Base-by-base conservation (phyloP, 1,140 invertebrate species). In the Drosophila biarmipes region DNA sequence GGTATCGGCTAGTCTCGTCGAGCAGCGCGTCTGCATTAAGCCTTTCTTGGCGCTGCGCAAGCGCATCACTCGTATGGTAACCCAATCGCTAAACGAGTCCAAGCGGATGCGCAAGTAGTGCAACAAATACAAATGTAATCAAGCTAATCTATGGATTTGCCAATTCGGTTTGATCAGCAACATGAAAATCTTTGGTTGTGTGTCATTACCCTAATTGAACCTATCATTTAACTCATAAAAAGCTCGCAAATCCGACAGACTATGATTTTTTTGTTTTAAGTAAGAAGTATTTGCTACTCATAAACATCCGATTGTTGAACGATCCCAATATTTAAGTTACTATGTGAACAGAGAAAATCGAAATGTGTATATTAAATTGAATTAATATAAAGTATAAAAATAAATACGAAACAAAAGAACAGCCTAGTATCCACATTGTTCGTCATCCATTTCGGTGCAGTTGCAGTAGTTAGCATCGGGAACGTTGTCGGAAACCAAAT, bases 401-500 rank as follows among this genome's bases (percentile, higher is more conserved):
- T n/a, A 55, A 34, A 38, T 72, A 19, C 19, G 24, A 35, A 67
- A 56, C n/a, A 17, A 27, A 34, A n/a, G 0, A 11, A 24, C 11
- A 51, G 14, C 37, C 40, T 57, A 54, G 12, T 35, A 12, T 17
- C 62, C 72, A 58, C 58, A 84, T 31, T 71, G 14, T 1, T 84
- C 76, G 2, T 78, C 72, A 0, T 15, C 40, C 10, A 43, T 6
- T 7, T 84, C 73, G 1, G 64, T 63, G 21, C 84, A 89, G 54
- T 77, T 61, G 34, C 84, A 89, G n/a, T 64, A 90, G 17, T 48
- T 46, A 0, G 21, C 31, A 12, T 86, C 82, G 0, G 80, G 85
- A 0, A 68, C 68, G 8, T 74, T 64, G 15, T 89, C 84, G 3
- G 84, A 90, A 0, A 73, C 85, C 21, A 89, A 29, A 48, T 89